phyloP scores from a whole-genome alignment of 2,113 vertebrate genomes.

The Heloderma charlesbogerti region DNA sequence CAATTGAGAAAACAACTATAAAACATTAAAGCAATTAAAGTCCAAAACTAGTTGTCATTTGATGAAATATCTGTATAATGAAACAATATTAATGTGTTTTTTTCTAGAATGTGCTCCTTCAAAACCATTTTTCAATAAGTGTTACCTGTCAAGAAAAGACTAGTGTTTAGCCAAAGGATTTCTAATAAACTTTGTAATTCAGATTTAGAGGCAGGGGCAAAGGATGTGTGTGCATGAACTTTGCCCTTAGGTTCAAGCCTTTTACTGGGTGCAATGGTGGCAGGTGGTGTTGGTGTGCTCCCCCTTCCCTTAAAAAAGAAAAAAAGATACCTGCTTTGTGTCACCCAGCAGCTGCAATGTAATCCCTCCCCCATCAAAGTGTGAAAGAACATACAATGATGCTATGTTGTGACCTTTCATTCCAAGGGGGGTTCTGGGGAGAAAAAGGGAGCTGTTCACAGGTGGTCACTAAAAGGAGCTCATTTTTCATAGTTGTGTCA shows the following conservation, averaged over 20 bases:
- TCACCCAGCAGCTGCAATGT: background rate
- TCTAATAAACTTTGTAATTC: background rate
- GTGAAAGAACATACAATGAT: background rate
- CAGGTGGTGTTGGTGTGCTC: background rate
- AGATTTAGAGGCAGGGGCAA: background rate
- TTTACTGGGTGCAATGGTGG: background rate
- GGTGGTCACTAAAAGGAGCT: background rate
- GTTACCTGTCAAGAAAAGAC: background rate
- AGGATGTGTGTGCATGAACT: background rate
- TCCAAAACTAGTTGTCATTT: background rate
- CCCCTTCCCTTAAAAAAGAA: background rate
- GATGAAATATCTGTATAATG: background rate
- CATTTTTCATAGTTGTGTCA: background rate
- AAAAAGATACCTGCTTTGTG: background rate
- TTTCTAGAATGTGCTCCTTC: background rate
- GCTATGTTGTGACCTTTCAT: background rate
- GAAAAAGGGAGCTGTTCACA: background rate
- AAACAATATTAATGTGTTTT: background rate
- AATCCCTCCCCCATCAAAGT: background rate
- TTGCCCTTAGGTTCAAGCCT: background rate
- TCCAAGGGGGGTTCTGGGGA: background rate
- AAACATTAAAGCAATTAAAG: background rate
- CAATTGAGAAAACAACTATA: background rate
- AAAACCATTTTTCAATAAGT: background rate
- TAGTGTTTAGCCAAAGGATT: background rate